These are phyloP conservation scores for Ceratotherium simum DNA, from an alignment of 2,113 vertebrate species.

Conservation along the genomic window DNA sequence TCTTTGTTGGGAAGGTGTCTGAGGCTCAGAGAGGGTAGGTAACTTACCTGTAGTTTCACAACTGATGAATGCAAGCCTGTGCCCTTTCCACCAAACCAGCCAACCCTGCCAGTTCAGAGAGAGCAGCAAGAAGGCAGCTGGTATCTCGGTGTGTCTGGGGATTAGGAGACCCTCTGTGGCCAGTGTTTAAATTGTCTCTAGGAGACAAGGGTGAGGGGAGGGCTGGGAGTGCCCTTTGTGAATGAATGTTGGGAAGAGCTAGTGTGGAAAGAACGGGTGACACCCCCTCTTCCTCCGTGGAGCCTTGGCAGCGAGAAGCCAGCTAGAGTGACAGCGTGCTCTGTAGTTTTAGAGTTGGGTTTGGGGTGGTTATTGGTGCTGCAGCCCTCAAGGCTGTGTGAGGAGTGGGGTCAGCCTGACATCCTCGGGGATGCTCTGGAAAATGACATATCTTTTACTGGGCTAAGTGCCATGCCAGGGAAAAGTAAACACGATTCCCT, in stretches of 20 bases:
- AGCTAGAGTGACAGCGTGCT: neutral
- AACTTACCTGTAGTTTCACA: neutral
- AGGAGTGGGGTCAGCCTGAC: neutral
- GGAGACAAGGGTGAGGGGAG: neutral
- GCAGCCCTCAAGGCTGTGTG: neutral
- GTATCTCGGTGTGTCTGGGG: neutral
- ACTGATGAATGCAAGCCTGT: neutral
- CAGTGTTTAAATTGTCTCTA: neutral
- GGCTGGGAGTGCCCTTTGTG: neutral
- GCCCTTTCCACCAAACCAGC: neutral
- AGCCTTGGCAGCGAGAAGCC: neutral
- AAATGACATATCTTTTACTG: neutral
- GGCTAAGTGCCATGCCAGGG: neutral
- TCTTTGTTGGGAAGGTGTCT: neutral
- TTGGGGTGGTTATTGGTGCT: neutral
- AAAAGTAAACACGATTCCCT: neutral
- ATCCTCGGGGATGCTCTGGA: neutral
- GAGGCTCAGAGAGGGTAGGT: neutral
- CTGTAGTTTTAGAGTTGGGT: neutral
- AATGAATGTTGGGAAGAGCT: neutral
- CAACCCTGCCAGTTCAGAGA: neutral
- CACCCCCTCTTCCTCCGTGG: neutral
- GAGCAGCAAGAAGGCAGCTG: neutral
- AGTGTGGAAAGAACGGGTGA: neutral
- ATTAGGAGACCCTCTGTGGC: neutral